Evolutionary conservation across 2,888 invertebrate species (phyloP), one percentile per base, ranked within the genome.

Genomic region (Candidula unifasciata): DNA sequence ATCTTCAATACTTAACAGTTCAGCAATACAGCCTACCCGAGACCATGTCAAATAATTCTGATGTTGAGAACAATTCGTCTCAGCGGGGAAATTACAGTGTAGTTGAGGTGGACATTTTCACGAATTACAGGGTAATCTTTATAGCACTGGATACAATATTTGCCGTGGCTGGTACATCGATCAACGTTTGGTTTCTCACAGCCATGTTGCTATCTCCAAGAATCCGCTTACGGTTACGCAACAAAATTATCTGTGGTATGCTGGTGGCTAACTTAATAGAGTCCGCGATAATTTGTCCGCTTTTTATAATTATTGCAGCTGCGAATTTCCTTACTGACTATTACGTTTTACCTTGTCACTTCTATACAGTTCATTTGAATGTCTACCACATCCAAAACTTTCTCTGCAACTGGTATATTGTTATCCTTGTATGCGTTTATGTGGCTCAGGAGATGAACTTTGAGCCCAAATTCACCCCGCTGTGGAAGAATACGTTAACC

Each of bases 191-290:
- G 71, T 37, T 71, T 35, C 21, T 71, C 8, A 24, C 37, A 1
- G 35, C 71, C 8, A 35, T 71, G 1, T 8, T 71, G 27, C 21
- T 8, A 3, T 71, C 71, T 8, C 37, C 21, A 5, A 37, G 37
- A 35, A 37, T 71, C 24, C 71, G 71, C 21, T 2, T 5, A 37
- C 71, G 71, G 5, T 2, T 71, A 8, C 71, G 71, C 24, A 71
- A 71, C 71, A 71, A 71, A 24, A 24, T 71, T 10, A 71, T 71
- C 71, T 71, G 71, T 35, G 37, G 24, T 37, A 71, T 21, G 13
- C 33, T 68, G 8, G 24, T 33, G 10, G 33, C 16, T 30, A 33
- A 33, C 33, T 21, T 68, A 16, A 8, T 30, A 21, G 33, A 68
- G 3, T 3, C 16, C 13, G 68, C 16, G 10, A 44, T 44, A 44